Evolutionary conservation across 2,888 invertebrate species (phyloP).

Genomic region (Apodemia hepburni): DNA sequence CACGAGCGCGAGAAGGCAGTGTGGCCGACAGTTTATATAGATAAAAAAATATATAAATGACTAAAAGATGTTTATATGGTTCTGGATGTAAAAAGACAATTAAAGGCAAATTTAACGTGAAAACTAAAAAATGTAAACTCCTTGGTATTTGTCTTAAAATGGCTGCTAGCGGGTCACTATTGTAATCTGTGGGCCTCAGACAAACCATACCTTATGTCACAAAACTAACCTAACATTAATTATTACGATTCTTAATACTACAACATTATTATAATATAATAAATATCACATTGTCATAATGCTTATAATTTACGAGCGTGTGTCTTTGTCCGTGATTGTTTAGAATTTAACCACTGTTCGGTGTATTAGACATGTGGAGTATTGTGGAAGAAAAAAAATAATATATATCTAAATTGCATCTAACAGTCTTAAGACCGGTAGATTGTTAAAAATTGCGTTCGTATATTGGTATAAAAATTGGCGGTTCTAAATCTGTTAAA

Average conservation of each 20-base stretch:
- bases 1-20: slow-evolving; percentile 50
- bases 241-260: slow-evolving; percentile 75
- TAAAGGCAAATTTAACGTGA: slow-evolving; percentile 68
- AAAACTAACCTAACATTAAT: slow-evolving; percentile 69
- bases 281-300: slow-evolving; percentile 80
- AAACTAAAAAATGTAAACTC: slow-evolving; percentile 62
- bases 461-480: slow-evolving; percentile 57
- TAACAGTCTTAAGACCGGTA: slow-evolving; percentile 35
- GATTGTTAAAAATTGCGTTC: slow-evolving; percentile 55
- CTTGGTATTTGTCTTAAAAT: slow-evolving; percentile 76
- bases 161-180: slow-evolving; percentile 72
- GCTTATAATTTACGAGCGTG: slow-evolving; percentile 80
- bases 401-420: slow-evolving; percentile 57
- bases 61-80: slow-evolving; percentile 81
- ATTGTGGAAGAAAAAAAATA: slow-evolving; percentile 56
- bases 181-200: slow-evolving; percentile 77
- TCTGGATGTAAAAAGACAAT: slow-evolving; percentile 79
- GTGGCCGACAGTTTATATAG: slow-evolving; percentile 65
- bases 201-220: slow-evolving; percentile 63
- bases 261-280: slow-evolving; percentile 75
- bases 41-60: slow-evolving; percentile 79
- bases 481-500: slow-evolving; percentile 57
- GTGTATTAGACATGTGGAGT: slow-evolving; percentile 70
- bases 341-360: slow-evolving; percentile 75
- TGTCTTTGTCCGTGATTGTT: slow-evolving; percentile 80